phyloP scores from a whole-genome alignment of 2,797 vertebrate species.

The Jordanella pulchra region DNA sequence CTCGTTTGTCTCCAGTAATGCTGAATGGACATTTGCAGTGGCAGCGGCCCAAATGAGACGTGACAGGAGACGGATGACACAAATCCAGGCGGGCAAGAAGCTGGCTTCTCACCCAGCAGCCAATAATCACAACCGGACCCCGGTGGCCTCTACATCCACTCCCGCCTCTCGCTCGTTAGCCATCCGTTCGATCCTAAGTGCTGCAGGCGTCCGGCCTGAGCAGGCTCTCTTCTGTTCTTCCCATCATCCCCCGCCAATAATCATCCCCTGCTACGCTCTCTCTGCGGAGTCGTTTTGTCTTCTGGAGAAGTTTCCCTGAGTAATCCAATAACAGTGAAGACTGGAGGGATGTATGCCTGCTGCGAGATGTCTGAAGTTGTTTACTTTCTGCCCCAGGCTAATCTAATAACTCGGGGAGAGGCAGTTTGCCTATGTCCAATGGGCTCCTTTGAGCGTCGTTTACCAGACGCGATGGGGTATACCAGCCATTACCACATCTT shows the following conservation, averaged over 20 bases:
- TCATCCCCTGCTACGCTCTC: slow-evolving; percentile 52
- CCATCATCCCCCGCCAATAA: slow-evolving; percentile 63
- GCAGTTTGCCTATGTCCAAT: slow-evolving; percentile 68
- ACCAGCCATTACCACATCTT: slow-evolving; percentile 71
- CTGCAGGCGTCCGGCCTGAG: slow-evolving; percentile 53
- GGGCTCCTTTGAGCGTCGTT: slow-evolving; percentile 75
- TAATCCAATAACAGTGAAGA: slow-evolving; percentile 72
- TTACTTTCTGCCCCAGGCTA: slow-evolving; percentile 71
- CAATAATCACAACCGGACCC: slow-evolving; percentile 70
- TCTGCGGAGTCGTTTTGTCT: slow-evolving; percentile 71
- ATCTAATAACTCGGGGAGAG: slow-evolving; percentile 77
- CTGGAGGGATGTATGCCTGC: slow-evolving; percentile 55
- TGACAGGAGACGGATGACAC: slow-evolving; percentile 63
- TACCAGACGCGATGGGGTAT: slow-evolving; percentile 63
- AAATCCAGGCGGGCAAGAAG: slow-evolving; percentile 47
- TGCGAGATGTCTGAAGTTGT: slow-evolving; percentile 73
- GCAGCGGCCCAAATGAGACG: slow-evolving; percentile 67
- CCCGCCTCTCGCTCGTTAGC: slow-evolving; percentile 64
- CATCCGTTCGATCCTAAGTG: slow-evolving; percentile 57
- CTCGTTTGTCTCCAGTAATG: slow-evolving; percentile 70
- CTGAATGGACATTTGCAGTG: slow-evolving; percentile 71
- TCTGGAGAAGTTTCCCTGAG: slow-evolving; percentile 66
- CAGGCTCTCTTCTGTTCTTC: slow-evolving; percentile 41
- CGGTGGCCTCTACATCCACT: slow-evolving; percentile 53
- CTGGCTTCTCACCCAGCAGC: slow-evolving; percentile 49